Percentiles rank a stretch among this genome's conserved stretches.
These are phyloP conservation scores for Python bivittatus DNA, from an alignment of 2,113 vertebrate species.

Conservation along the genomic window DNA sequence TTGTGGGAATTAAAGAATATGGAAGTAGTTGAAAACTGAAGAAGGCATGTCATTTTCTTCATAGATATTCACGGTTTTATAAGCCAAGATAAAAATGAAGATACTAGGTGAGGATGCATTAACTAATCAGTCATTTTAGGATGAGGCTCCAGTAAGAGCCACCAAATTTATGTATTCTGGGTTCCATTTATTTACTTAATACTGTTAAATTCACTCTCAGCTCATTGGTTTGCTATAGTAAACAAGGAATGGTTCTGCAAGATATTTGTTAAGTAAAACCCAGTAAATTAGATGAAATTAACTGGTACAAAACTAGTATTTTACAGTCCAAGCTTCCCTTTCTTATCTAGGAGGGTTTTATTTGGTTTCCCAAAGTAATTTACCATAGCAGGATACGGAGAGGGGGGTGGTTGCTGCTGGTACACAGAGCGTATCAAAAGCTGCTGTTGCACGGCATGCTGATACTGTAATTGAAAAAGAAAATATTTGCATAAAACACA, in stretches of 20 bases:
- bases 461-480: slow-evolving; percentile 75
- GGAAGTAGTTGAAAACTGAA: background rate
- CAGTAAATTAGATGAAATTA: background rate
- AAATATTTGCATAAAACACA: background rate
- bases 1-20: background rate
- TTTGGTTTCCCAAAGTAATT: slow-evolving; percentile 43
- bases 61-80: background rate
- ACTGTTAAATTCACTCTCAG: background rate
- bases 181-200: background rate
- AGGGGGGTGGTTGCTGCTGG: slow-evolving; percentile 78
- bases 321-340: background rate
- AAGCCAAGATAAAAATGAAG: background rate
- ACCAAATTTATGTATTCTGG: background rate
- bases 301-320: background rate
- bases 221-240: background rate
- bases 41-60: background rate
- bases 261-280: background rate
- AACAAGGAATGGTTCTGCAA: background rate
- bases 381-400: slow-evolving; percentile 85
- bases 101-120: too few relatives aligned
- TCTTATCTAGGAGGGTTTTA: background rate
- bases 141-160: background rate
- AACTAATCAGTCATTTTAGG: background rate
- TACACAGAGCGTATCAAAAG: slow-evolving; percentile 86
- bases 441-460: slow-evolving; percentile 86